A percentile compares a stretch with the other conserved stretches of the same genome.
These are phyloP conservation scores for Drosophila paucipuncta DNA, from an alignment of 2,888 invertebrate genomes.

Conservation along the genomic window DNA sequence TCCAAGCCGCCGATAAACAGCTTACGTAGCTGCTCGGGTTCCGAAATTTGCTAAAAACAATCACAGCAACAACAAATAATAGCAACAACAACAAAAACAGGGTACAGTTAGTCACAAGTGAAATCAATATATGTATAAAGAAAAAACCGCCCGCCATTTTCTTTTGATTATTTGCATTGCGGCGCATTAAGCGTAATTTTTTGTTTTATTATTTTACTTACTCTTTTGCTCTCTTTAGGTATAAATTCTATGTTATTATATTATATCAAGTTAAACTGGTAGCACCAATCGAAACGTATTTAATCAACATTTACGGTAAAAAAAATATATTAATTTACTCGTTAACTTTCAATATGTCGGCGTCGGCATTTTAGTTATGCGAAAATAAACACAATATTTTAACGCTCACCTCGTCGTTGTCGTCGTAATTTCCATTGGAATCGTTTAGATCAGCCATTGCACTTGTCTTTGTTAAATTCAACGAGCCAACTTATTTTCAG, in stretches of 20 bases:
- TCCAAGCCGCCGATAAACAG: constrained; percentile 98
- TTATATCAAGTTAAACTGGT: not conserved
- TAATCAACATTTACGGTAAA: not conserved
- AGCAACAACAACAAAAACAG: constrained; percentile 25
- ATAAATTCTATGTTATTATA: not conserved
- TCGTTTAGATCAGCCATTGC: constrained; percentile 75
- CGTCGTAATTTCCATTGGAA: constrained; percentile 79
- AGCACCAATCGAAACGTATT: not conserved
- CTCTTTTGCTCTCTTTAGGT: not conserved
- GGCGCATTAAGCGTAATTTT: constrained; percentile 21
- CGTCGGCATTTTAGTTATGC: constrained; percentile 33
- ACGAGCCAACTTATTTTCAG: not conserved
- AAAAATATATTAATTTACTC: not conserved
- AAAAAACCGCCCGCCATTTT: constrained; percentile 70
- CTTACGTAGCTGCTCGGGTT: constrained; percentile 92
- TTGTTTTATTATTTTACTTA: not conserved
- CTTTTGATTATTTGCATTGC: constrained; percentile 57
- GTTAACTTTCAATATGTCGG: constrained; percentile 35
- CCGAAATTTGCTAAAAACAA: constrained; percentile 78
- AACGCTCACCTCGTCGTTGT: constrained; percentile 76
- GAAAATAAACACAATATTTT: constrained; percentile 8
- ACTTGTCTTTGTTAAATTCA: constrained; percentile 17
- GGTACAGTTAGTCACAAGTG: constrained; percentile 63
- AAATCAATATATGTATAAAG: constrained; percentile 25
- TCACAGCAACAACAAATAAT: constrained; percentile 18